Conservation (phyloP, 2,888 invertebrate species). For the Nesidiocoris tenuis region DNA sequence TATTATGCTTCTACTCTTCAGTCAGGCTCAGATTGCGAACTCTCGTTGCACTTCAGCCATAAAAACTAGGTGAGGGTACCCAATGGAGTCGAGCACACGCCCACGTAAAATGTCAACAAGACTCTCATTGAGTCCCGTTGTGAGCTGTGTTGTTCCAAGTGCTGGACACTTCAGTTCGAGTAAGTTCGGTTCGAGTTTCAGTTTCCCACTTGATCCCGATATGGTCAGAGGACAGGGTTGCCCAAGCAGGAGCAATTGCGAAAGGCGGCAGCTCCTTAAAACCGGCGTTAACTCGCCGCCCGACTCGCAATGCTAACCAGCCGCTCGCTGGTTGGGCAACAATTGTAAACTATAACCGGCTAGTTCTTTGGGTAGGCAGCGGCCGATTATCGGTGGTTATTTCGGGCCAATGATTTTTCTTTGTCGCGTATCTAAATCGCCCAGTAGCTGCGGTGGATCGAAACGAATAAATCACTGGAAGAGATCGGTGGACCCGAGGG, state of each 20-base stretch:
- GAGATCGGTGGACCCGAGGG: too few species aligned
- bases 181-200: too few species aligned
- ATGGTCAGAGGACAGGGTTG: slow-evolving; percentile 6
- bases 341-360: neutral
- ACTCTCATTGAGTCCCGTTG: too few species aligned
- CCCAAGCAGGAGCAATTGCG: neutral
- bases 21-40: too few species aligned
- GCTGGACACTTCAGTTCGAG: neutral
- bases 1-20: too few species aligned
- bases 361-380: too few species aligned
- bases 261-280: neutral
- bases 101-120: neutral
- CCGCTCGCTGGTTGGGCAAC: neutral
- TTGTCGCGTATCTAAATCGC: neutral
- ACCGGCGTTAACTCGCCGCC: neutral
- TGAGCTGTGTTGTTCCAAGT: neutral
- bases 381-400: neutral
- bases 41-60: too few species aligned
- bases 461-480: neutral
- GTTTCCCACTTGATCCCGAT: neutral
- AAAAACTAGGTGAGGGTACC: too few species aligned
- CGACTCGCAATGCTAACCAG: neutral
- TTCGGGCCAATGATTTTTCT: neutral
- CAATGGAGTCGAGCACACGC: too few species aligned
- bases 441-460: neutral